Conservation (phyloP, 2,888 invertebrate species). For the Watsonalla cultraria region DNA sequence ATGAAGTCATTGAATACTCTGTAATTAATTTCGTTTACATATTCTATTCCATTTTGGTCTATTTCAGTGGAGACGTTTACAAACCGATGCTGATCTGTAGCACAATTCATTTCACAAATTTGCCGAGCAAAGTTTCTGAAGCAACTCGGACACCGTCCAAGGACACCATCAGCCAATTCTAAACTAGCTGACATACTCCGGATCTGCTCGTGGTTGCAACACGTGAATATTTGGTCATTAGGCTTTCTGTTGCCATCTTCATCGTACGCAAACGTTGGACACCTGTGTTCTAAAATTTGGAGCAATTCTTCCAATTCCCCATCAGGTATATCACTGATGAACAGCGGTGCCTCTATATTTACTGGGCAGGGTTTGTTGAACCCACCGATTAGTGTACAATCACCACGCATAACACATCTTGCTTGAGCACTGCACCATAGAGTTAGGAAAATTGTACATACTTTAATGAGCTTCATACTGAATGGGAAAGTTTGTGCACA, state of each 20-base stretch:
- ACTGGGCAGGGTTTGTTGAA: conserved; percentile 43
- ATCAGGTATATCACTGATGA: conserved; percentile 42
- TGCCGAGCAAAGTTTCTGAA: conserved; percentile 84
- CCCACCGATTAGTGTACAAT: conserved; percentile 39
- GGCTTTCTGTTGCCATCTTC: conserved; percentile 48
- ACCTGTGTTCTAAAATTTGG: conserved; percentile 72
- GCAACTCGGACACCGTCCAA: conserved; percentile 91
- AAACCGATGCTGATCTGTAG: conserved; percentile 81
- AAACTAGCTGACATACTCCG: conserved; percentile 73
- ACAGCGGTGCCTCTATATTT: conserved; percentile 29
- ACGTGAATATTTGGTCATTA: conserved; percentile 67
- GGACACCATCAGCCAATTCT: conserved; percentile 81
- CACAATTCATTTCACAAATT: conserved; percentile 91
- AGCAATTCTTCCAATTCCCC: conserved; percentile 47
- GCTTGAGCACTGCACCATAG: conserved; percentile 38
- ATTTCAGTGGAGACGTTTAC: conserved; percentile 35
- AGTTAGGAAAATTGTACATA: conserved; percentile 29
- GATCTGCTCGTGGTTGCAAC: conserved; percentile 80
- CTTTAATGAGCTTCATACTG: conserved; percentile 35
- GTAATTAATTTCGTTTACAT: conserved; percentile 69
- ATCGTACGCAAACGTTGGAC: conserved; percentile 78
- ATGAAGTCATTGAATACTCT: conserved; percentile 80
- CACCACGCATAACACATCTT: conserved; percentile 51
- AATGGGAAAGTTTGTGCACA: conserved; percentile 5
- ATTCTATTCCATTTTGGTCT: conserved; percentile 34